A percentile compares a stretch with the other conserved stretches of the same genome.
Conservation (phyloP, 2,888 invertebrate genomes). For the Sarcophaga carnaria region DNA sequence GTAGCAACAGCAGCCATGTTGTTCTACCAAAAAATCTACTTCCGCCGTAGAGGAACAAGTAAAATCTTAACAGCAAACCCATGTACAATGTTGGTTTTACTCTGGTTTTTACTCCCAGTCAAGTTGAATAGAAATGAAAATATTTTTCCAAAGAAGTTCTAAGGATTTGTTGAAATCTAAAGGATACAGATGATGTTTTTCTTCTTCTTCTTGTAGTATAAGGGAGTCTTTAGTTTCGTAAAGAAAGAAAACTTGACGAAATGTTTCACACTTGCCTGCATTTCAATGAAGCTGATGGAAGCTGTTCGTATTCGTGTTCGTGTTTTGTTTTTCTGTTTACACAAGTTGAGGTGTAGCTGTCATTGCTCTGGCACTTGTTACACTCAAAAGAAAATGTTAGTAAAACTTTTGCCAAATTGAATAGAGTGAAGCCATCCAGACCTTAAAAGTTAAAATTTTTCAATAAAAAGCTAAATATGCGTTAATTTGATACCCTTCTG, state of each 20-base stretch:
- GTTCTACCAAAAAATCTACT: slow-evolving; percentile 40
- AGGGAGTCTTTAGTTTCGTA: slow-evolving; percentile 15
- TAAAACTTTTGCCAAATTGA: not conserved
- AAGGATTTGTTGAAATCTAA: slow-evolving; percentile 22
- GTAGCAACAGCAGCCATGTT: not conserved
- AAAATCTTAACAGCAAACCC: slow-evolving; percentile 31
- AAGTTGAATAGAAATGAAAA: slow-evolving; percentile 48
- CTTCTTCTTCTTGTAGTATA: not conserved
- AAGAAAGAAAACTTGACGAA: slow-evolving; percentile 74
- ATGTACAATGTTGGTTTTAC: not conserved
- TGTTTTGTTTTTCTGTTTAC: slow-evolving; percentile 12
- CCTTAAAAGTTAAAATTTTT: too few species aligned
- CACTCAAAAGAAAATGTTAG: slow-evolving; percentile 14
- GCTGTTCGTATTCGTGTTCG: slow-evolving; percentile 5
- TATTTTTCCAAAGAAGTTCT: slow-evolving; percentile 20
- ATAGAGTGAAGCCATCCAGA: too few species aligned
- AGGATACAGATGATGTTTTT: slow-evolving; percentile 1
- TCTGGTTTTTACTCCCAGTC: not conserved
- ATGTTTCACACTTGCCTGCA: slow-evolving; percentile 75
- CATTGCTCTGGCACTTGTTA: not conserved
- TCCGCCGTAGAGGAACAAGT: slow-evolving; percentile 26
- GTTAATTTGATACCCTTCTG: too few species aligned
- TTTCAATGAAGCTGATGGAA: slow-evolving; percentile 58
- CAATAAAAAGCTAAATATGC: too few species aligned
- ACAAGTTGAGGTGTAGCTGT: slow-evolving; percentile 38